Conservation (phyloP, 2,888 invertebrate genomes). For the Deilephila elpenor region DNA sequence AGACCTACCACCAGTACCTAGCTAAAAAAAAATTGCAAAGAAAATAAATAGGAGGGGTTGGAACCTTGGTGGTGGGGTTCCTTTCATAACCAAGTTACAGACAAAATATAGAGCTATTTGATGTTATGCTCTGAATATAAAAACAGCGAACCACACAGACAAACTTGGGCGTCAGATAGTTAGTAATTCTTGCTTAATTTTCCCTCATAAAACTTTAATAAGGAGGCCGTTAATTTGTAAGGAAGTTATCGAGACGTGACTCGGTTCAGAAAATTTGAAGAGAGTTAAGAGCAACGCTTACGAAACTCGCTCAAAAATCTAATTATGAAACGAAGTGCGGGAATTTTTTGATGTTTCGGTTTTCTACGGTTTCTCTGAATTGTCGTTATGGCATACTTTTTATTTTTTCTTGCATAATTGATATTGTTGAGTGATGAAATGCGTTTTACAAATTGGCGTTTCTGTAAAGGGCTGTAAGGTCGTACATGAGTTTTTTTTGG, state of each 20-base stretch:
- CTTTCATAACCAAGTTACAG: too few species aligned
- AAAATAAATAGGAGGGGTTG: too few species aligned
- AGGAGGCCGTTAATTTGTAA: conserved; percentile 9
- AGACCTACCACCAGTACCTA: too few species aligned
- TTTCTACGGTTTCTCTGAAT: not conserved
- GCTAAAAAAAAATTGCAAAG: too few species aligned
- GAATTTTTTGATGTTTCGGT: not conserved
- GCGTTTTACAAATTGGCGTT: too few species aligned
- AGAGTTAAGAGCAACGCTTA: not conserved
- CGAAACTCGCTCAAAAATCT: conserved; percentile 13
- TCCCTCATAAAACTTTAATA: not conserved
- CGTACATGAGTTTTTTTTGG: too few species aligned
- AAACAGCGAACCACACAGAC: too few species aligned
- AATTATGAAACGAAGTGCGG: not conserved
- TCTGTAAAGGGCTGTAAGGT: too few species aligned
- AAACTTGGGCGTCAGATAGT: not conserved
- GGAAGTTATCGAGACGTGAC: conserved; percentile 17
- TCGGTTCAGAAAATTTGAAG: not conserved
- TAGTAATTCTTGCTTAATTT: not conserved
- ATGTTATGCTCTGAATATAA: too few species aligned
- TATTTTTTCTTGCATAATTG: not conserved
- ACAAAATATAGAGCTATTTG: too few species aligned
- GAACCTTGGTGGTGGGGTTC: too few species aligned
- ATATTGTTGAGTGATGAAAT: too few species aligned
- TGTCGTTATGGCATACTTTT: not conserved